These are phyloP conservation scores for Lithodes maja DNA, from an alignment of 2,888 invertebrate genomes.

Conservation along the genomic window DNA sequence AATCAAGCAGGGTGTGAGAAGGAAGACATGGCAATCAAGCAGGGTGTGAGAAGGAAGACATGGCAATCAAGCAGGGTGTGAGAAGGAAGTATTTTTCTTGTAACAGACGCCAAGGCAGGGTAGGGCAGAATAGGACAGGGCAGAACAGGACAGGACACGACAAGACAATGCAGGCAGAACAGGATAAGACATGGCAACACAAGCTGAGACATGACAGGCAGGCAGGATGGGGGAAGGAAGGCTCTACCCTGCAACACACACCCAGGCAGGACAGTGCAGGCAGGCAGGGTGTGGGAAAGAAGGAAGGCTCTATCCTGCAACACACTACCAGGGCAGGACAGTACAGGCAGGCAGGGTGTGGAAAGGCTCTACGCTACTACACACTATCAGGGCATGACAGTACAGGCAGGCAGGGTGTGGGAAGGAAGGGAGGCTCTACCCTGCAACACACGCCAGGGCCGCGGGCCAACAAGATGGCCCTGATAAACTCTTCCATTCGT, in stretches of 20 bases:
- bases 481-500: conserved; percentile 32
- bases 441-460: conserved; percentile 30
- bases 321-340: not conserved
- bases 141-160: not conserved
- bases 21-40: not conserved
- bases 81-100: not conserved
- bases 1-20: not conserved
- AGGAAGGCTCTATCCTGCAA: not conserved
- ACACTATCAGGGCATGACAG: not conserved
- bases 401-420: not conserved
- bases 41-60: not conserved
- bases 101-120: not conserved
- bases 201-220: not conserved
- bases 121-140: not conserved
- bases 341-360: not conserved
- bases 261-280: not conserved
- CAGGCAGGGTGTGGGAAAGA: not conserved
- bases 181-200: not conserved
- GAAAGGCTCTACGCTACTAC: not conserved
- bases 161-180: not conserved
- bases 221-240: not conserved
- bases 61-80: not conserved
- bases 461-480: conserved; percentile 8
- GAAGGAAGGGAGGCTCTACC: not conserved
- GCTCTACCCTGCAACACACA: not conserved